phyloP scores from a whole-genome alignment of 2,797 vertebrate genomes.

The Cyclopterus lumpus region DNA sequence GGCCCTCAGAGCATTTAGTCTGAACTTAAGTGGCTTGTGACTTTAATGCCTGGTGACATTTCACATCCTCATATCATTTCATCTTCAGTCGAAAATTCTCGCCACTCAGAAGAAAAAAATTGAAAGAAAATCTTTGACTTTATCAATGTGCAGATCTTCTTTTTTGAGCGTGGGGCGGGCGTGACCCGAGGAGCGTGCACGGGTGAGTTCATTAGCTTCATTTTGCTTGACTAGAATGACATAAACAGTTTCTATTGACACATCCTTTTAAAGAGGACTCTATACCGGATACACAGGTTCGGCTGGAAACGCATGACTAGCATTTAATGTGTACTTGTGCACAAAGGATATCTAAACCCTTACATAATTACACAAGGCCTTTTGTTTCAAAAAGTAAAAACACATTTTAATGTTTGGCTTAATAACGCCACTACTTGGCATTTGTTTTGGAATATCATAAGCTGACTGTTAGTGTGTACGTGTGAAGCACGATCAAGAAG shows the following conservation, averaged over 20 bases:
- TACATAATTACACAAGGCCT: neutral
- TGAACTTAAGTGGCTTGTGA: neutral
- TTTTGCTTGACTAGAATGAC: slow-evolving; percentile 10
- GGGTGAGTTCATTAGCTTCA: neutral
- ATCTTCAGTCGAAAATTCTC: neutral
- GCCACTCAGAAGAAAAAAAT: neutral
- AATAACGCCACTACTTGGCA: neutral
- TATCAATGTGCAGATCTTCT: neutral
- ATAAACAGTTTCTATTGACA: neutral
- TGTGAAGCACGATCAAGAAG: neutral
- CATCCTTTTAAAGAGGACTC: neutral
- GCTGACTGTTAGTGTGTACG: neutral
- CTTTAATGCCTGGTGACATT: neutral
- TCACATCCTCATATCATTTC: neutral
- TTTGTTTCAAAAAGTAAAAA: neutral
- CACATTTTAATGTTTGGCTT: neutral
- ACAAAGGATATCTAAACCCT: neutral
- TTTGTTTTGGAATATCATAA: neutral
- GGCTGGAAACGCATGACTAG: neutral
- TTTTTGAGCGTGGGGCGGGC: neutral
- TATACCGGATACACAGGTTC: neutral
- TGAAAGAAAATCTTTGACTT: neutral
- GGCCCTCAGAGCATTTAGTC: neutral
- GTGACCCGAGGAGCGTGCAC: no score
- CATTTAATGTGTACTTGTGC: neutral